Base-by-base conservation (phyloP, 2,888 invertebrate species). In the Oxycera nigricornis region DNA sequence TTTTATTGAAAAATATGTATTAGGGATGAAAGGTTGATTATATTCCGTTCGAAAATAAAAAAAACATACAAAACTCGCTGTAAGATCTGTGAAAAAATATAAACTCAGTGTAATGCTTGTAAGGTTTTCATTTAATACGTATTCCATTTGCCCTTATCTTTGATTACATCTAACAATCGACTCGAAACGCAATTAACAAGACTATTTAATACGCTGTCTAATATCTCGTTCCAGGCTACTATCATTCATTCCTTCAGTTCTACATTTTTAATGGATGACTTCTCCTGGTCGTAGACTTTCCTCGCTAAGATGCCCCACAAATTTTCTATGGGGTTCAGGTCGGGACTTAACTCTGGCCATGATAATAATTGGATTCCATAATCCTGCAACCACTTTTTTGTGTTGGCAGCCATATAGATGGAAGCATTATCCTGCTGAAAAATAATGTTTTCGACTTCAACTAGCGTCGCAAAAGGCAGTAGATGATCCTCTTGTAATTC, bases 321-420 rank as follows among this genome's bases (percentile, higher is more conserved):
- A 46, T 67, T 67, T 67, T 20, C 67, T 46, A 67, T 46, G 11
- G 35, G 17, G 22, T 62, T 62, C 35, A 30, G 62, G 4, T 67
- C 67, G 35, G 46, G 67, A 41, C 46, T 65, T 1, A 61, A 17
- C 31, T n/a, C 30, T 1, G 61, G 61, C 1, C 30, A 61, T 31
- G 28, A 24, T 22, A 55, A 20, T 22, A 1, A 55, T 55, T 55
- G 0, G 35, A 35, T 39, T 2, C 2, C 3, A 20, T 39, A 39
- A 17, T 65, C 65, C 1, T 65, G 39, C 7, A 65, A 35, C 65
- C 35, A 65, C 3, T 65, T 35, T 22, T 39, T 65, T n/a, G 65
- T 65, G 20, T n/a, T 39, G 17, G 22, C 7, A 17, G 41, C 65
- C 30, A 20, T 65, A 11, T 39, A 3, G 39, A 39, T 65, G 39